Percentiles rank a stretch among this genome's conserved stretches.
Evolutionary conservation across 2,888 invertebrate genomes (phyloP).

Genomic region (Siphlonurus alternatus): DNA sequence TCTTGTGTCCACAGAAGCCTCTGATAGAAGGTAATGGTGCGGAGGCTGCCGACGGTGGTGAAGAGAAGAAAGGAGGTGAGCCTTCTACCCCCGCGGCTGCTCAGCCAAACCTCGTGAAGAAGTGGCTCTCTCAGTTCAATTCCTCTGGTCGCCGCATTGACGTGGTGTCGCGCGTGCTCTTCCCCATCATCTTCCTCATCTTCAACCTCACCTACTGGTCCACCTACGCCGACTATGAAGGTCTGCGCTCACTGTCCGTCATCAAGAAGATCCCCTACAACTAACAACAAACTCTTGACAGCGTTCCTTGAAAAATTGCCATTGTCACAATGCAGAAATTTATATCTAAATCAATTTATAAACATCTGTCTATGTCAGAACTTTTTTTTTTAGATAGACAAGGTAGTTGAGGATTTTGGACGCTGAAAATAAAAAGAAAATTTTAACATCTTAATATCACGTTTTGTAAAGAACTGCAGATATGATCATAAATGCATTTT

Average conservation of each 20-base stretch:
- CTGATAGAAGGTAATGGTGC: constrained; percentile 5
- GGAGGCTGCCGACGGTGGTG: not conserved
- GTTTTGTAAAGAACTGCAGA: too few relatives aligned
- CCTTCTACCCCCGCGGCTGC: not conserved
- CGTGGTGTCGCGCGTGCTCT: constrained; percentile 7
- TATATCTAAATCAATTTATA: too few relatives aligned
- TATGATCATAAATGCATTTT: too few relatives aligned
- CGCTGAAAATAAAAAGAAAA: too few relatives aligned
- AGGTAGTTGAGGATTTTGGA: too few relatives aligned
- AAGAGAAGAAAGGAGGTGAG: too few relatives aligned
- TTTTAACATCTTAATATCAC: too few relatives aligned
- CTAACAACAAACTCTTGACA: too few relatives aligned
- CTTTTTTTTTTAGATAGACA: too few relatives aligned
- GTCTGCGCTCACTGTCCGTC: constrained; percentile 5
- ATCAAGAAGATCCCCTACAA: constrained; percentile 9
- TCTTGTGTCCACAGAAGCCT: constrained; percentile 4
- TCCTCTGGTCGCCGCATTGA: constrained; percentile 8
- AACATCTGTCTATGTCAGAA: too few relatives aligned
- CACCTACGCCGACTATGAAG: constrained; percentile 10
- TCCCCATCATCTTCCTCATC: constrained; percentile 8
- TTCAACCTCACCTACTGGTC: constrained; percentile 11
- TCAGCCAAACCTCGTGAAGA: constrained; percentile 7
- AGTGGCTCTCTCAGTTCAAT: constrained; percentile 9
- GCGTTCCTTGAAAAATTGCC: too few relatives aligned
- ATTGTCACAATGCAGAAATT: too few relatives aligned